phyloP scores from a whole-genome alignment of 2,888 invertebrate genomes.

The Cecidostiba fungosa region DNA sequence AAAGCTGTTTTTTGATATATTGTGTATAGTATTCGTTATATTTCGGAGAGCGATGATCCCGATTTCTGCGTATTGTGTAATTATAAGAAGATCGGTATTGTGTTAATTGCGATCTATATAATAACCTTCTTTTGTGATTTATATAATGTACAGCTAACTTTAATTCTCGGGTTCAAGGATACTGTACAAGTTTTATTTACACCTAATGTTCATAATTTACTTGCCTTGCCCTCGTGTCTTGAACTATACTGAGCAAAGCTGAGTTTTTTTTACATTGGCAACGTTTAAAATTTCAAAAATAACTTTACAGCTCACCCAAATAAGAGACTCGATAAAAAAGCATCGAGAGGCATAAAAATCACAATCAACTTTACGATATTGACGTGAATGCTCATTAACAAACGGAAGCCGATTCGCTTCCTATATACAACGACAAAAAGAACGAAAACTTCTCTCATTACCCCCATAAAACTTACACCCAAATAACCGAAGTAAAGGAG shows the following conservation, averaged over 20 bases:
- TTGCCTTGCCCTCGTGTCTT: neutral
- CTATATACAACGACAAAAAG: neutral
- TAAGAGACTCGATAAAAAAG: neutral
- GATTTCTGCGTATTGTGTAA: too few relatives aligned
- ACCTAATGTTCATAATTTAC: neutral
- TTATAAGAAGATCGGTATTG: neutral
- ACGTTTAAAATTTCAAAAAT: neutral
- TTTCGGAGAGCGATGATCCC: neutral
- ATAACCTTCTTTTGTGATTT: neutral
- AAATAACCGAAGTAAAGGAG: neutral
- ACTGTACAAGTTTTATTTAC: neutral
- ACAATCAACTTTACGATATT: slow-evolving; percentile 7
- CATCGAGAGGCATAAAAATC: neutral
- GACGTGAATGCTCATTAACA: neutral
- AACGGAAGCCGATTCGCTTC: neutral
- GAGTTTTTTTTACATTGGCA: neutral
- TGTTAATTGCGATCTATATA: too few relatives aligned
- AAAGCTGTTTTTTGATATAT: neutral
- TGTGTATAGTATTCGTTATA: too few relatives aligned
- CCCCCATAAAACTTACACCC: slow-evolving; percentile 15
- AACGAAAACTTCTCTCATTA: slow-evolving; percentile 1
- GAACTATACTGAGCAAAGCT: neutral
- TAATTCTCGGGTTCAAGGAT: neutral
- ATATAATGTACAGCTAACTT: too few relatives aligned
- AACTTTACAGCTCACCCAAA: neutral